These are phyloP conservation scores for Charadrius vociferus DNA, from an alignment of 2,113 vertebrate genomes.

Conservation along the genomic window DNA sequence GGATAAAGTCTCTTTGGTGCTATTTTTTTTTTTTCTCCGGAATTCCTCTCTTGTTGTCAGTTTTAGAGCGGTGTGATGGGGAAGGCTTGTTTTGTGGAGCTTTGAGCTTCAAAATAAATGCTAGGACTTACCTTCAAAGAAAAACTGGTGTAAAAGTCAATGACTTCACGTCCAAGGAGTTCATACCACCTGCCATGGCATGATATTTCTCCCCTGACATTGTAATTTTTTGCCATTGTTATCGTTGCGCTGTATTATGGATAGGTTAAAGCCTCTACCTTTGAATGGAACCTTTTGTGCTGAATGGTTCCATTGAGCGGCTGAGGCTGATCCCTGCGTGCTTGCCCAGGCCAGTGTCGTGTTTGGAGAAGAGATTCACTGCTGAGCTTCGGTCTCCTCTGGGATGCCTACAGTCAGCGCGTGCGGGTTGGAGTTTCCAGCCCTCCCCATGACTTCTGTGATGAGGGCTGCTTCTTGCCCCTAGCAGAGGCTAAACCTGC, in stretches of 20 bases:
- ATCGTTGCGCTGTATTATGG: accelerated
- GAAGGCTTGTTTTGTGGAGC: neutral
- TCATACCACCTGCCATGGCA: accelerated
- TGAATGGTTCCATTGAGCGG: accelerated
- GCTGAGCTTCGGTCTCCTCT: neutral
- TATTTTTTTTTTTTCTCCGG: neutral
- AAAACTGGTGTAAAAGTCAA: neutral
- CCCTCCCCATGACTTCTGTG: neutral
- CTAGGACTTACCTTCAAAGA: neutral
- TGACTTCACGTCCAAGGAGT: accelerated
- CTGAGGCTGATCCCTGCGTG: accelerated
- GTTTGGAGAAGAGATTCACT: too few species aligned
- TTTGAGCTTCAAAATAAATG: neutral
- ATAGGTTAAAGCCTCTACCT: neutral
- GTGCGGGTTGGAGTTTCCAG: neutral
- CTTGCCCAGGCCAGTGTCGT: neutral
- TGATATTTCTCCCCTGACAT: neutral
- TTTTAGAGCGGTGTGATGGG: neutral
- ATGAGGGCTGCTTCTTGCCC: neutral
- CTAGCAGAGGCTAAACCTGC: neutral
- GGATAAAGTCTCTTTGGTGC: neutral
- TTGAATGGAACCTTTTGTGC: too few species aligned
- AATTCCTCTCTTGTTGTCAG: neutral
- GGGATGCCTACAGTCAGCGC: accelerated
- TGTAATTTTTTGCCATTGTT: neutral